These are phyloP conservation scores for Vipera latastei DNA, from an alignment of 2,797 vertebrate species.

Conservation along the genomic window DNA sequence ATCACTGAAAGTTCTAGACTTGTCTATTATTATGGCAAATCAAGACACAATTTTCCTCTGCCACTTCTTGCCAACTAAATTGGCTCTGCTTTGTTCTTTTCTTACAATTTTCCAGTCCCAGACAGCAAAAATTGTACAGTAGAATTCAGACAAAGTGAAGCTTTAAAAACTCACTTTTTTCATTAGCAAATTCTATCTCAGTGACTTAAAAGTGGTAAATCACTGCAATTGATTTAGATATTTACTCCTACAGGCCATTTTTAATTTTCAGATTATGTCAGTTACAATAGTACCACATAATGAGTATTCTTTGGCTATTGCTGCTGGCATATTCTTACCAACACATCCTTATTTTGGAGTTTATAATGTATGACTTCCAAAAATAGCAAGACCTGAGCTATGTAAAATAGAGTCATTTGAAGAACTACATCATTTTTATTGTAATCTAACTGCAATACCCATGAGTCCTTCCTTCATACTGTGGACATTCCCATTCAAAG, in stretches of 20 bases:
- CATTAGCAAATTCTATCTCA: background rate
- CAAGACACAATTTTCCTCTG: background rate
- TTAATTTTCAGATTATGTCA: background rate
- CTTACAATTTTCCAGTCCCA: background rate
- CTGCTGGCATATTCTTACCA: background rate
- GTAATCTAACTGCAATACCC: background rate
- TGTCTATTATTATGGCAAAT: background rate
- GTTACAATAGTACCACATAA: background rate
- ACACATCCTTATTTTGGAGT: background rate
- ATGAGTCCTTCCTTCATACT: background rate
- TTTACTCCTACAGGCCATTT: background rate
- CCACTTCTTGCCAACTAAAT: background rate
- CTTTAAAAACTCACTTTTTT: background rate
- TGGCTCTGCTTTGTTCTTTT: background rate
- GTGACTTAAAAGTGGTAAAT: background rate
- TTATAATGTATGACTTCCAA: background rate
- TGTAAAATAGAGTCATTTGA: background rate
- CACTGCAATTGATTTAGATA: background rate
- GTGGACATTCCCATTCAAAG: background rate
- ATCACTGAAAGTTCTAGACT: background rate
- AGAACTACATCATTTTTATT: conserved; percentile 1
- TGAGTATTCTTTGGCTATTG: conserved; percentile 6
- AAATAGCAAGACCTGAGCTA: background rate
- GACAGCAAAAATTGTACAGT: background rate
- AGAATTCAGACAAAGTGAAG: background rate